A percentile compares a stretch with the other conserved stretches of the same genome.
phyloP scores from a whole-genome alignment of 1,140 invertebrate species.

The Tetramorium simillimum region DNA sequence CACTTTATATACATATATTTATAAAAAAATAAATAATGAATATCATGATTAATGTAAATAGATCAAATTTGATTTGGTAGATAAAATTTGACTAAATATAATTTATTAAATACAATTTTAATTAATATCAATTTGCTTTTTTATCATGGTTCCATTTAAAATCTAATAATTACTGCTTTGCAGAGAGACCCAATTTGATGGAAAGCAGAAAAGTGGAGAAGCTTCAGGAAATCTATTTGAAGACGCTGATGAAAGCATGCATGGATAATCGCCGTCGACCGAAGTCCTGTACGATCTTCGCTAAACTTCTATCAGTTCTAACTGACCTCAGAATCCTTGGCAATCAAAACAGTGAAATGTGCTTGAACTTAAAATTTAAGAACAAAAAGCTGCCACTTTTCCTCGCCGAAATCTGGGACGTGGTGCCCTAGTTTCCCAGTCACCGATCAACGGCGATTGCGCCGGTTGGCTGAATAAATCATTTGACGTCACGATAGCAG shows the following conservation, averaged over 20 bases:
- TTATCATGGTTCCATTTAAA: background rate
- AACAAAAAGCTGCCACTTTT: constrained; percentile 97
- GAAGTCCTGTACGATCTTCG: constrained; percentile 92
- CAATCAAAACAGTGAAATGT: constrained; percentile 98
- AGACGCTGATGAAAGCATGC: constrained; percentile 96
- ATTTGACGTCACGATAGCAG: constrained; percentile 60
- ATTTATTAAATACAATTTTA: too few relatives aligned
- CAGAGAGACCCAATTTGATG: constrained; percentile 96
- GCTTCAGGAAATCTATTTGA: constrained; percentile 98
- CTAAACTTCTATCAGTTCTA: constrained; percentile 95
- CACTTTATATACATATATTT: too few relatives aligned
- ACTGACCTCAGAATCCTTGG: constrained; percentile 97
- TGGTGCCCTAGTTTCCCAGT: constrained; percentile 84
- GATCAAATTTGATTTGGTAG: too few relatives aligned
- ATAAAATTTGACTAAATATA: too few relatives aligned
- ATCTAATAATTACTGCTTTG: constrained; percentile 70
- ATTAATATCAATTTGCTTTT: background rate
- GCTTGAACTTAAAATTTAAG: constrained; percentile 97
- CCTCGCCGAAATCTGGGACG: constrained; percentile 98
- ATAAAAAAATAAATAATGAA: too few relatives aligned
- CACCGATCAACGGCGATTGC: constrained; percentile 68
- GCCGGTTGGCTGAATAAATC: constrained; percentile 71
- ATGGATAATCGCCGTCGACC: constrained; percentile 93
- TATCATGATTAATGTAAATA: too few relatives aligned
- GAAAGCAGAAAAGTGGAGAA: constrained; percentile 97